phyloP scores from a whole-genome alignment of 2,113 vertebrate genomes.

The Sarotherodon lohbergeri region DNA sequence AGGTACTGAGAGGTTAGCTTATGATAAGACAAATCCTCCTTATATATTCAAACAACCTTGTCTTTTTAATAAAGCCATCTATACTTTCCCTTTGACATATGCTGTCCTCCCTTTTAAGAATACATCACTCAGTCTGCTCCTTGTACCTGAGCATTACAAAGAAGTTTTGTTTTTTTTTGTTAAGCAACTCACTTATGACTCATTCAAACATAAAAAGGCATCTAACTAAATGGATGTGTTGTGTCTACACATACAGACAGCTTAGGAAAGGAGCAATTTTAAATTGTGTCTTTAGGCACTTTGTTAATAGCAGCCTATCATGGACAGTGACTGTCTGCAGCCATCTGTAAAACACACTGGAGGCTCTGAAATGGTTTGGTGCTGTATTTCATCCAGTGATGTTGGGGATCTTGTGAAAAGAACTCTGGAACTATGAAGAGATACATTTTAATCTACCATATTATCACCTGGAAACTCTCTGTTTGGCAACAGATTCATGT shows the following conservation, averaged over 20 bases:
- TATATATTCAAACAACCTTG: background rate
- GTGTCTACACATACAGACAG: background rate
- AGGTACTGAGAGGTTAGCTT: background rate
- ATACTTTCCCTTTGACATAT: fast-evolving
- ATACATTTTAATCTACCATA: background rate
- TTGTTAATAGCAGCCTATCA: background rate
- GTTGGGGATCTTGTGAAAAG: background rate
- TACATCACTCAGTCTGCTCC: background rate
- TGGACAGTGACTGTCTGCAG: background rate
- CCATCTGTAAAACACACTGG: background rate
- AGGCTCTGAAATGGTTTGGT: background rate
- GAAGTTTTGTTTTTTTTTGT: background rate
- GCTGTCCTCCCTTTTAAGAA: slow-evolving; percentile 50
- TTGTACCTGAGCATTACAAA: background rate
- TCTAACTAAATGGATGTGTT: background rate
- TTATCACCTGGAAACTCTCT: background rate
- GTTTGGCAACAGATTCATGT: background rate
- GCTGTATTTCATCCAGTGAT: background rate
- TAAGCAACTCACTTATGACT: background rate
- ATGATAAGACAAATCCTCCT: fast-evolving
- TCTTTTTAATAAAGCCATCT: background rate
- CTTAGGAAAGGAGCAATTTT: background rate
- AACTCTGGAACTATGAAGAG: background rate
- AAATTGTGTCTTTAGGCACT: background rate
- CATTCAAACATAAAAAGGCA: background rate